Percentiles rank a stretch among this genome's conserved stretches.
phyloP scores from a whole-genome alignment of 2,888 invertebrate genomes.

The Amiota mariae region DNA sequence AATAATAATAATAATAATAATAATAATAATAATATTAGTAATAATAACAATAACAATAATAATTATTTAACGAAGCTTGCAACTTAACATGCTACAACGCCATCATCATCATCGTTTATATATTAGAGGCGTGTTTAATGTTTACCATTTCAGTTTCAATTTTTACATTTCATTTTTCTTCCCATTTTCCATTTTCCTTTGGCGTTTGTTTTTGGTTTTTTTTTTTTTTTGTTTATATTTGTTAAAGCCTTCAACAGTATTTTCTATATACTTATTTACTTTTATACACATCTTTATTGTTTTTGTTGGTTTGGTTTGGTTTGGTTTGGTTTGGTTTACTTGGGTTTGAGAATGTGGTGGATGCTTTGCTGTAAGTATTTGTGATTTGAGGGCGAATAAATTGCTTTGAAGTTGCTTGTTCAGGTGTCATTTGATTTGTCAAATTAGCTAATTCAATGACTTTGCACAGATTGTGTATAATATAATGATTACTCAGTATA shows the following conservation, averaged over 20 bases:
- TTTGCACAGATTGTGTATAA: not conserved
- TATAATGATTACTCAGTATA: too few relatives aligned
- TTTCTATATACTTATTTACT: not conserved
- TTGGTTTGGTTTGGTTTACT: too few relatives aligned
- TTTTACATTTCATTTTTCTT: not conserved
- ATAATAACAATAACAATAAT: conserved; percentile 26
- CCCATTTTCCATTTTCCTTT: too few relatives aligned
- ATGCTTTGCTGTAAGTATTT: too few relatives aligned
- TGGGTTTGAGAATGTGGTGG: too few relatives aligned
- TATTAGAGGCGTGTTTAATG: conserved; percentile 3
- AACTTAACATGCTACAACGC: conserved; percentile 2
- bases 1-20: not conserved
- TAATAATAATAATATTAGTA: conserved; percentile 25
- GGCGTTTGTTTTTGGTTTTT: not conserved
- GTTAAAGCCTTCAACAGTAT: not conserved
- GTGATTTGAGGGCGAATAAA: not conserved
- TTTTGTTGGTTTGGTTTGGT: too few relatives aligned
- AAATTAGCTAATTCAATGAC: conserved; percentile 4
- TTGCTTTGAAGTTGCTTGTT: not conserved
- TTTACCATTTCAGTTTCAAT: too few relatives aligned
- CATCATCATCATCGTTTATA: not conserved
- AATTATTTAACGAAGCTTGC: conserved; percentile 29
- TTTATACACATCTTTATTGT: not conserved
- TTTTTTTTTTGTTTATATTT: not conserved
- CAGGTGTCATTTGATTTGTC: conserved; percentile 10